Evolutionary conservation across 1,140 invertebrate species (phyloP).

Genomic region (Brachionus sp.): DNA sequence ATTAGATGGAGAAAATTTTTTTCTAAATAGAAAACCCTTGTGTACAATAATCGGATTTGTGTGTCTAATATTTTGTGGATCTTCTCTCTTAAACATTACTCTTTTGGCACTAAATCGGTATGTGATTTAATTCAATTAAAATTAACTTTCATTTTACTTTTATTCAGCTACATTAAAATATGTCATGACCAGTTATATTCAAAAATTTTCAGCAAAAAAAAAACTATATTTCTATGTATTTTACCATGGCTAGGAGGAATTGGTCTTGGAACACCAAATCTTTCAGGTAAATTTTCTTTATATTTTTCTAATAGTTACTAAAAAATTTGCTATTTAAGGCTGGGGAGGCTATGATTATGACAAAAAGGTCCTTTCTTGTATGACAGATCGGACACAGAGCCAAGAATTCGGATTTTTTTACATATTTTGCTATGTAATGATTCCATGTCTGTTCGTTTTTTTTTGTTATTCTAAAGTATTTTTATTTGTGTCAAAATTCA

Average conservation of each 20-base stretch:
- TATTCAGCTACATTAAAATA: not conserved
- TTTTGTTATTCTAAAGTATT: not conserved
- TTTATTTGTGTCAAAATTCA: not conserved
- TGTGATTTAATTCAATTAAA: not conserved
- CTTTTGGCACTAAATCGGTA: constrained; percentile 1
- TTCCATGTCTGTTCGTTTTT: not conserved
- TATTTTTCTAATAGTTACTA: too few relatives aligned
- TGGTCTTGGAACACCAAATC: not conserved
- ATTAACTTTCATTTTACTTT: not conserved
- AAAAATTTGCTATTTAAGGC: not conserved
- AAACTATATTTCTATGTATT: not conserved
- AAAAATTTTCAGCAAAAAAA: not conserved
- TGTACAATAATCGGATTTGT: constrained; percentile 13
- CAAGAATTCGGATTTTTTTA: constrained; percentile 18
- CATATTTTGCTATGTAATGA: constrained; percentile 10
- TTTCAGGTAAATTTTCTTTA: not conserved
- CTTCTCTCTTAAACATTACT: not conserved
- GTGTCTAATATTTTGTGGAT: not conserved
- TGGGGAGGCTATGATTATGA: constrained; percentile 29
- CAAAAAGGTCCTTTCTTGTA: constrained; percentile 19
- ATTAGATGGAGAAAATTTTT: not conserved
- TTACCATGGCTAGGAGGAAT: not conserved
- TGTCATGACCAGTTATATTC: not conserved
- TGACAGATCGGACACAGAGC: constrained; percentile 3
- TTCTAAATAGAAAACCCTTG: not conserved